Conservation (phyloP, 2,113 vertebrate genomes). For the Elephantulus edwardii region DNA sequence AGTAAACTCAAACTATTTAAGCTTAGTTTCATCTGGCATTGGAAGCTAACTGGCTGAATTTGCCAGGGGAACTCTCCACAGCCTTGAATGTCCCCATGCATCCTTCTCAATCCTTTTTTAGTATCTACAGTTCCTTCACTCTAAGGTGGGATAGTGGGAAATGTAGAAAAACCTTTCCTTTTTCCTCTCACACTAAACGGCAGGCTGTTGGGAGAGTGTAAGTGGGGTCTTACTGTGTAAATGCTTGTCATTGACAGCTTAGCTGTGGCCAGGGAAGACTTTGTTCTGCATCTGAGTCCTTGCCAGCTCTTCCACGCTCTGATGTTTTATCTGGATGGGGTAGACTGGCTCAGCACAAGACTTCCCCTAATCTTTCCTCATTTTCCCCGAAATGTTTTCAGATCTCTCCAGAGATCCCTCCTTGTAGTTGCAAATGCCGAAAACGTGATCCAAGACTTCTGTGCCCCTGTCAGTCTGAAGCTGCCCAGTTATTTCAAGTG, state of each 20-base stretch:
- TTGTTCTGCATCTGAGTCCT: background rate
- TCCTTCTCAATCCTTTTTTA: background rate
- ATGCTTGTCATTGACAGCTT: background rate
- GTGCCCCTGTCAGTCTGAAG: fast-evolving
- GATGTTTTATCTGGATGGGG: background rate
- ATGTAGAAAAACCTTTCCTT: too few relatives aligned
- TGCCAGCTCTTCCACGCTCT: background rate
- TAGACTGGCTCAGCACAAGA: background rate
- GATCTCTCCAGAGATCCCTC: background rate
- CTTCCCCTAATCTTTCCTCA: background rate
- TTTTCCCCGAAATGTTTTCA: background rate
- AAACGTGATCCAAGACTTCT: background rate
- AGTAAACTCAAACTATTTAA: fast-evolving
- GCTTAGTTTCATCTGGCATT: fast-evolving
- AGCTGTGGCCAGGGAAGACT: background rate
- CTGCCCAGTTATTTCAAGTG: background rate
- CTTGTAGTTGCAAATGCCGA: background rate
- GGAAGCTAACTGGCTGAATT: background rate
- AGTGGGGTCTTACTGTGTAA: fast-evolving
- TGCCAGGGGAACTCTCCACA: fast-evolving
- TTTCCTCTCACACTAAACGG: too few relatives aligned
- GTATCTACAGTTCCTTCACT: background rate
- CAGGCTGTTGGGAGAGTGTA: background rate
- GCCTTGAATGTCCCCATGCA: background rate
- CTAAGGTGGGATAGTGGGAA: fast-evolving